Base-by-base conservation (phyloP, 2,113 vertebrate genomes). In the Ondatra zibethicus region DNA sequence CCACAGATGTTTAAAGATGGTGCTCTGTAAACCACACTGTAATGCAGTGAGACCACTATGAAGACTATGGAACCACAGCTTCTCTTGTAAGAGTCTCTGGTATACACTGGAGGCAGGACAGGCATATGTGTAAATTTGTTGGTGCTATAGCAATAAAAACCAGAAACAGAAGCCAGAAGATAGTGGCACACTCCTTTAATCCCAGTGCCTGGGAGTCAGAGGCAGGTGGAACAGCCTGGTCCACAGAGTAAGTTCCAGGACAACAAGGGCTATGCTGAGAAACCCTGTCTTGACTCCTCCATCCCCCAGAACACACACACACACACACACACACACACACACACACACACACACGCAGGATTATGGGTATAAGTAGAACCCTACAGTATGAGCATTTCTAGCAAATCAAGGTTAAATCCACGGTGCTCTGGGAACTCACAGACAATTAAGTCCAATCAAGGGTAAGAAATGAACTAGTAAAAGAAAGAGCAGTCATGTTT, bases 351-450 rank as follows among this genome's bases (percentile, higher is more conserved):
- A 81, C 63, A 95, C 31, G 21, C 17, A 92, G 5, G 39, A 96
- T 92, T 97, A 77, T 63, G 36, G 52, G 55, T 23, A 92, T 93
- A 88, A 70, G 70, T 84, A 92, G 93, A 87, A 52, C 31, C 52
- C 66, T 55, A 23, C n/a, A 76, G 58, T n/a, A 31, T 76, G 80
- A 87, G 61, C 93, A 88, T 66, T 95, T 82, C 52, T 93, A 65
- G 76, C 45, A 78, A 17, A n/a, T 89, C 45, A 68, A 61, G 52
- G 65, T 55, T 93, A 73, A 94, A 70, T 92, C 66, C 85, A 93
- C 23, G 13, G 29, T 87, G 80, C 68, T 95, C n/a, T 87, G 36
- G 66, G 42, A 68, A 85, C 63, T 96, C 31, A 88, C 31, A 80
- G 75, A 70, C 23, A 94, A 94, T 89, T 92, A 55, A 89, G 39